Evolutionary conservation across 2,797 vertebrate species (phyloP).

Genomic region (Clarias fuscus): DNA sequence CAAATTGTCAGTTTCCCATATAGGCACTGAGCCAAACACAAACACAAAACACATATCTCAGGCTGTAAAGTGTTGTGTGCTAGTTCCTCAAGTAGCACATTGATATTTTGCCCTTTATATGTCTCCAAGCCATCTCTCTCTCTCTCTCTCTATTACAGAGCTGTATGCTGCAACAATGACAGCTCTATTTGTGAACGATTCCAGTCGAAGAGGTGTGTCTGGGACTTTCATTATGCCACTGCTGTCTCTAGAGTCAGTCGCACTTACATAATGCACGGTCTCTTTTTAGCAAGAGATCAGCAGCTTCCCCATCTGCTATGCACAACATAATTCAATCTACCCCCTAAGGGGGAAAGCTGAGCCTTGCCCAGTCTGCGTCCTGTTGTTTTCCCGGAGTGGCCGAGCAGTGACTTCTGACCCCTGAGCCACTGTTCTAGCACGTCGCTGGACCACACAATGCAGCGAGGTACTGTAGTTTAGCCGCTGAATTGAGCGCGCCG

Average conservation of each 20-base stretch:
- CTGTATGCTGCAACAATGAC: conserved; percentile 37
- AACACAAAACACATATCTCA: conserved; percentile 29
- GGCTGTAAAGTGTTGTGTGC: not conserved
- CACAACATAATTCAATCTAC: conserved; percentile 54
- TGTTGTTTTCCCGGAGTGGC: conserved; percentile 47
- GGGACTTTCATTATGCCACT: conserved; percentile 74
- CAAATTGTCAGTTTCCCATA: not conserved
- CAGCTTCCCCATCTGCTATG: conserved; percentile 50
- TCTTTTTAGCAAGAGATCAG: conserved; percentile 70
- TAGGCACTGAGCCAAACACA: conserved; percentile 29
- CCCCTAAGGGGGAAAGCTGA: conserved; percentile 43
- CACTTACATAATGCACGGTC: conserved; percentile 72
- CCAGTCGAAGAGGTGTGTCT: conserved; percentile 70
- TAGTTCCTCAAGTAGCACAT: not conserved
- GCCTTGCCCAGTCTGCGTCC: conserved; percentile 33
- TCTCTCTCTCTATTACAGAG: not conserved
- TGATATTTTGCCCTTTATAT: not conserved
- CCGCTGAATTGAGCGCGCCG: conserved; percentile 24
- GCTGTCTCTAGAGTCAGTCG: conserved; percentile 67
- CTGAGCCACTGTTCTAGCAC: conserved; percentile 6
- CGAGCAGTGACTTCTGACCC: conserved; percentile 38
- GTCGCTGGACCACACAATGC: conserved; percentile 23
- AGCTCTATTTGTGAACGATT: conserved; percentile 72
- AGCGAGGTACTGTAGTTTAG: conserved; percentile 12
- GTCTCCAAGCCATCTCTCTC: not conserved